Conservation (phyloP, 2,797 vertebrate species). For the Craterocephalus amniculus region DNA sequence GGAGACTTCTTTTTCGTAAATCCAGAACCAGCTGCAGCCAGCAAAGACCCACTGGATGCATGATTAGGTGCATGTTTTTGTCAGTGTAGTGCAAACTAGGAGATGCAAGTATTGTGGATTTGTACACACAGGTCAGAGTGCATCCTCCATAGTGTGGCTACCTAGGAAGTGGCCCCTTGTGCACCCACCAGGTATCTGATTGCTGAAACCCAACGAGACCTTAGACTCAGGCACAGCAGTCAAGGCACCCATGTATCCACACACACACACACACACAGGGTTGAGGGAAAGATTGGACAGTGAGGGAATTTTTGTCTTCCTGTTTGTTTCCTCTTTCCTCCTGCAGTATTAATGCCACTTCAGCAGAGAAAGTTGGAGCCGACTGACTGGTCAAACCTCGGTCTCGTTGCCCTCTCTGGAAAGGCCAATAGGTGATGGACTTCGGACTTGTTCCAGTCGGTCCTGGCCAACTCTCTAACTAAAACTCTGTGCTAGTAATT, state of each 20-base stretch:
- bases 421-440: constrained; percentile 81
- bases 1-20: constrained; percentile 59
- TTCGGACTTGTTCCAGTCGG: constrained; percentile 77
- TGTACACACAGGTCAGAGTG: constrained; percentile 61
- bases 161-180: constrained; percentile 69
- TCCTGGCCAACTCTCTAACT: constrained; percentile 74
- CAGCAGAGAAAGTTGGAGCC: constrained; percentile 73
- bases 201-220: constrained; percentile 67
- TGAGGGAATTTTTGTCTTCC: constrained; percentile 75
- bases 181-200: constrained; percentile 71
- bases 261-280: constrained; percentile 30
- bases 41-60: constrained; percentile 57
- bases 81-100: constrained; percentile 50
- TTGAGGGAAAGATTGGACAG: constrained; percentile 63
- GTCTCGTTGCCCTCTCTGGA: constrained; percentile 76
- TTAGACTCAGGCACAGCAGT: constrained; percentile 68
- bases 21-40: constrained; percentile 53
- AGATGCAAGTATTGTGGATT: constrained; percentile 31
- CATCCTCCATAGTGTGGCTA: constrained; percentile 58
- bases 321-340: constrained; percentile 79
- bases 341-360: constrained; percentile 82
- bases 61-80: constrained; percentile 71
- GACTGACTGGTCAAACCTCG: constrained; percentile 70
- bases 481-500: constrained; percentile 78
- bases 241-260: constrained; percentile 2